Base-by-base conservation (phyloP, 1,140 invertebrate genomes). In the Himalopsyche phryganea region DNA sequence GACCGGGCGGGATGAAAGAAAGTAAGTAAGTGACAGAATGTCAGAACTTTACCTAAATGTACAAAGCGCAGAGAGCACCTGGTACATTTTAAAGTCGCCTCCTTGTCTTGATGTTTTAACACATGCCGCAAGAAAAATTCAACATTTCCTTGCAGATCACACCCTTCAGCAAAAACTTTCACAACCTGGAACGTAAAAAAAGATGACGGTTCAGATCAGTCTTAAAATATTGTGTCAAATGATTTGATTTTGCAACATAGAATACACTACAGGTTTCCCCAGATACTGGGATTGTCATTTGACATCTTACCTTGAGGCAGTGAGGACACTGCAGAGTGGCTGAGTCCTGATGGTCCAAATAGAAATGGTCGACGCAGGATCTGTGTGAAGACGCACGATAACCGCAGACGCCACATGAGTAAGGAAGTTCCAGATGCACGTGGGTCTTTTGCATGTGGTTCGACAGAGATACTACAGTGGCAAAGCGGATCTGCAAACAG, bases 381-480 rank as follows among this genome's bases (percentile, higher is more conserved):
- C 85, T 84, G 69, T 91, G 89, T 53, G 86, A 85, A 6, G 90
- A 92, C 11, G 84, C 83, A 35, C 86, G 80, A 71, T 87, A 90
- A 44, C 78, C 73, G 66, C 90, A 92, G 19, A 81, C 80, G 18
- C 83, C 83, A 68, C 91, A 92, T 33, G 77, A 75, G 69, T 92
- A 94, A 0, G 91, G 91, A 71, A 92, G 80, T 70, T 93, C 91
- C 3, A 83, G 78, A 17, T 84, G 85, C 55, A 81, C 79, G 74
- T 93, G 91, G 58, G 82, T 83, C 54, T 83, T 83, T 55, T 88
- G 83, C 79, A 92, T 82, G 70, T 92, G 90, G 60, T 85, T 80
- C 1, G 87, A 83, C 6, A 92, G 74, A 6, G 84, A 75, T 60
- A 81, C 75, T 36, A 83, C 70, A 14, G 83, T 80, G 47, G 79